Evolutionary conservation across 1,140 invertebrate species (phyloP).

Genomic region (Halyomorpha halys): DNA sequence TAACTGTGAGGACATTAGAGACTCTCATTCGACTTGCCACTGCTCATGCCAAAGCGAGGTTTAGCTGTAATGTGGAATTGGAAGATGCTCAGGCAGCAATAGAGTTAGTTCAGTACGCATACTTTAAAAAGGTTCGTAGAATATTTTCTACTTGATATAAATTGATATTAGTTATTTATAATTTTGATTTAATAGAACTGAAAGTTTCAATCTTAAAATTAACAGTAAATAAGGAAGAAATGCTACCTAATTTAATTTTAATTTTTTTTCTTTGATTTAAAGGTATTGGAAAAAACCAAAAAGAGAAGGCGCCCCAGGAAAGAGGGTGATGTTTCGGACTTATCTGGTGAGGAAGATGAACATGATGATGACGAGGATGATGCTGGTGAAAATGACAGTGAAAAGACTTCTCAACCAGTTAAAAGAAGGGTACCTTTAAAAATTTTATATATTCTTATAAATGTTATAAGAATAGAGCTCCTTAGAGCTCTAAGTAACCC

Average conservation of each 20-base stretch:
- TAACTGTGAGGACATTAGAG: slow-evolving; percentile 94
- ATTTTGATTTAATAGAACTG: too few species aligned
- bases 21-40: slow-evolving; percentile 95
- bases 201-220: too few species aligned
- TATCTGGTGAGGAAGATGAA: slow-evolving; percentile 26
- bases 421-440: slow-evolving; percentile 1
- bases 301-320: slow-evolving; percentile 22
- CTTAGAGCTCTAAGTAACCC: too few species aligned
- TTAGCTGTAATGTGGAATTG: slow-evolving; percentile 70
- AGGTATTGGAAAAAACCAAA: slow-evolving; percentile 20
- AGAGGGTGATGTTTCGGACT: slow-evolving; percentile 7
- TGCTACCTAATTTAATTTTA: background rate
- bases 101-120: slow-evolving; percentile 92
- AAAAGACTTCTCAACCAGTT: slow-evolving; percentile 22
- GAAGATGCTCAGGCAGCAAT: slow-evolving; percentile 87
- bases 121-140: slow-evolving; percentile 81
- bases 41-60: slow-evolving; percentile 91
- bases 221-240: too few species aligned
- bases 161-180: too few species aligned
- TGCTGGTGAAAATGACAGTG: slow-evolving; percentile 18
- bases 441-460: background rate
- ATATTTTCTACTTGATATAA: too few species aligned
- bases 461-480: too few species aligned
- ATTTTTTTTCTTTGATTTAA: slow-evolving; percentile 6
- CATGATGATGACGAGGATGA: slow-evolving; percentile 26